Evolutionary conservation across 1,140 invertebrate species (phyloP).

Genomic region (Myzus persicae): DNA sequence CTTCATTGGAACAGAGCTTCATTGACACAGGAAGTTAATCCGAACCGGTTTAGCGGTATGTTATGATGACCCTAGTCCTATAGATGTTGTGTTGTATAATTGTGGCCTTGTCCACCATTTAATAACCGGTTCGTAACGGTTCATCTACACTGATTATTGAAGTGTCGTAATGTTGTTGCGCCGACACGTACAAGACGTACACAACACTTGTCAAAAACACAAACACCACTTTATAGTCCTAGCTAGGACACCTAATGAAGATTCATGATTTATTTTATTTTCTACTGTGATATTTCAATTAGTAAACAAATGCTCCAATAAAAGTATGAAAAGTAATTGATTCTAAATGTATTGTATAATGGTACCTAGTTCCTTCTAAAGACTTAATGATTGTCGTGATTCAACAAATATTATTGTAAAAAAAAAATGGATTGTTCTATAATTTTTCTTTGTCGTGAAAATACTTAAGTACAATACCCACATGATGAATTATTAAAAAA

Average conservation of each 20-base stretch:
- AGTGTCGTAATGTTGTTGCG: conserved; percentile 43
- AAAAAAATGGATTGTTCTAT: neutral
- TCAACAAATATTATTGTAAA: neutral
- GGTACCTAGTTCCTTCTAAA: neutral
- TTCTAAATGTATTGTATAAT: neutral
- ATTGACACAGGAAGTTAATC: conserved; percentile 54
- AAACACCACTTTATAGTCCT: neutral
- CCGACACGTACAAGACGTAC: neutral
- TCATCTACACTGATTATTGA: conserved; percentile 46
- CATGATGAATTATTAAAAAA: conserved; percentile 3
- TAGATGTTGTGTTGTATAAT: conserved; percentile 50
- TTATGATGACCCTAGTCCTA: conserved; percentile 50
- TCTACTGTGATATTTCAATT: neutral
- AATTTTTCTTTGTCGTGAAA: neutral
- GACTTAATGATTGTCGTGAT: neutral
- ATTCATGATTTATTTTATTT: neutral
- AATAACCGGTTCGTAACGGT: conserved; percentile 58
- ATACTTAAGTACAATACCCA: neutral
- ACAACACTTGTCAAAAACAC: conserved; percentile 7
- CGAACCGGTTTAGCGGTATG: conserved; percentile 51
- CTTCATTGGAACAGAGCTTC: neutral
- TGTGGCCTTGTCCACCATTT: conserved; percentile 52
- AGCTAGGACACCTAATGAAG: neutral
- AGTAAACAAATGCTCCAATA: neutral
- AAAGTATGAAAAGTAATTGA: neutral